A percentile compares a stretch with the other conserved stretches of the same genome.
These are phyloP conservation scores for Bombus cullumanus DNA, from an alignment of 1,140 invertebrate species.

Conservation along the genomic window DNA sequence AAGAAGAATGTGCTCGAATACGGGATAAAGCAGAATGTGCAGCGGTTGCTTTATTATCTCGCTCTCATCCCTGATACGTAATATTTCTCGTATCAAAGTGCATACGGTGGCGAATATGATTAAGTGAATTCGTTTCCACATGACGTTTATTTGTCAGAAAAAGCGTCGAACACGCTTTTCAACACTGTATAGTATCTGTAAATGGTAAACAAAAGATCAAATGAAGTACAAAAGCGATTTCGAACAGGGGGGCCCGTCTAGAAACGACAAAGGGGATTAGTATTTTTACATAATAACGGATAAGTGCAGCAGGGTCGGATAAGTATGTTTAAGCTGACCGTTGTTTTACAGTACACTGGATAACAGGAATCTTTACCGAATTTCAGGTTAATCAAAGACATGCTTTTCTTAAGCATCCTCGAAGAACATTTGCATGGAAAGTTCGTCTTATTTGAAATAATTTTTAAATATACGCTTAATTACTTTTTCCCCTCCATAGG, in stretches of 20 bases:
- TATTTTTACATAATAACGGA: slow-evolving; percentile 70
- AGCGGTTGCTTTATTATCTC: slow-evolving; percentile 44
- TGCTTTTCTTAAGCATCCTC: neutral
- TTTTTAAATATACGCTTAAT: neutral
- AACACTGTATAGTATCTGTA: neutral
- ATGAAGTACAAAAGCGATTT: slow-evolving; percentile 46
- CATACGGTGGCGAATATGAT: slow-evolving; percentile 13
- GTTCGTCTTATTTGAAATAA: neutral
- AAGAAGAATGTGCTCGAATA: slow-evolving; percentile 34
- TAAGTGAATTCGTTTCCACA: slow-evolving; percentile 23
- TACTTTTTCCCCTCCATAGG: neutral
- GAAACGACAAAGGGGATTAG: slow-evolving; percentile 72
- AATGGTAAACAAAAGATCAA: slow-evolving; percentile 7
- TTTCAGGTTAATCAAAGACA: slow-evolving; percentile 15
- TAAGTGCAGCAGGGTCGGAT: slow-evolving; percentile 55
- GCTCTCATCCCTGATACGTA: slow-evolving; percentile 40
- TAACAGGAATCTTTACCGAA: slow-evolving; percentile 50
- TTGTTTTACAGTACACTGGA: slow-evolving; percentile 68
- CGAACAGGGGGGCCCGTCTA: slow-evolving; percentile 49
- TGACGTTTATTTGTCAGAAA: neutral
- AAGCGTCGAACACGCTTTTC: neutral
- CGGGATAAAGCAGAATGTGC: slow-evolving; percentile 33
- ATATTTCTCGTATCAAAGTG: slow-evolving; percentile 33
- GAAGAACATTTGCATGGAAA: neutral
- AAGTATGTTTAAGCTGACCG: slow-evolving; percentile 58